Evolutionary conservation across 2,797 vertebrate species (phyloP).

Genomic region (Ctenosaura bakeri): DNA sequence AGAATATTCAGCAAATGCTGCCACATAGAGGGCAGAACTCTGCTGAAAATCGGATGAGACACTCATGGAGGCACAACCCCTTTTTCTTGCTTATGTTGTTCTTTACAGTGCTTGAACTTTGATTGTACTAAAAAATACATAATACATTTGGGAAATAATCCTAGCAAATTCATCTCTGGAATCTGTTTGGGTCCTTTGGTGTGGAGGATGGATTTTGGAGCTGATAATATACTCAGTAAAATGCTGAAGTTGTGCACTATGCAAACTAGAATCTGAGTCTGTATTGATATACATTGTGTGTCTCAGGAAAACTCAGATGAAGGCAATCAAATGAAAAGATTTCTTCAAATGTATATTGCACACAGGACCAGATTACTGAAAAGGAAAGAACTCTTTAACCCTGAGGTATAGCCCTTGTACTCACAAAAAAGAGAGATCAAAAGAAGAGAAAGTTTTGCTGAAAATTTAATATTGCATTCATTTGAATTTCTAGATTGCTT

Average conservation of each 20-base stretch:
- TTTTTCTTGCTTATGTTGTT: not conserved
- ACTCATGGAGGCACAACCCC: not conserved
- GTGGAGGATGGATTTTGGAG: not conserved
- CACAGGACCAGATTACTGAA: not conserved
- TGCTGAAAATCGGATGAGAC: not conserved
- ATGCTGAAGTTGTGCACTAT: not conserved
- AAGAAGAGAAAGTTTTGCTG: no score
- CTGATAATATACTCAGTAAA: not conserved
- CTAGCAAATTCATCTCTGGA: not conserved
- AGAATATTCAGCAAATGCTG: no score
- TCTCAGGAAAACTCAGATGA: not conserved
- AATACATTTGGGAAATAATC: no score
- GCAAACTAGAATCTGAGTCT: not conserved
- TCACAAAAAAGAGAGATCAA: no score
- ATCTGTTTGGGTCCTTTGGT: not conserved
- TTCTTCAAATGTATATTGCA: not conserved
- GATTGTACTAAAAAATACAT: no score
- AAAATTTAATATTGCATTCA: no score
- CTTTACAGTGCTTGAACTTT: no score
- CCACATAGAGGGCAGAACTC: no score
- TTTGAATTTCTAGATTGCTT: no score
- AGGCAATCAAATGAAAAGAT: no score
- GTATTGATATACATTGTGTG: not conserved
- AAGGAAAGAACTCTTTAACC: not conserved
- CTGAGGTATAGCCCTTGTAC: not conserved